Evolutionary conservation across 2,888 invertebrate genomes (phyloP).

Genomic region (Notodonta dromedarius): DNA sequence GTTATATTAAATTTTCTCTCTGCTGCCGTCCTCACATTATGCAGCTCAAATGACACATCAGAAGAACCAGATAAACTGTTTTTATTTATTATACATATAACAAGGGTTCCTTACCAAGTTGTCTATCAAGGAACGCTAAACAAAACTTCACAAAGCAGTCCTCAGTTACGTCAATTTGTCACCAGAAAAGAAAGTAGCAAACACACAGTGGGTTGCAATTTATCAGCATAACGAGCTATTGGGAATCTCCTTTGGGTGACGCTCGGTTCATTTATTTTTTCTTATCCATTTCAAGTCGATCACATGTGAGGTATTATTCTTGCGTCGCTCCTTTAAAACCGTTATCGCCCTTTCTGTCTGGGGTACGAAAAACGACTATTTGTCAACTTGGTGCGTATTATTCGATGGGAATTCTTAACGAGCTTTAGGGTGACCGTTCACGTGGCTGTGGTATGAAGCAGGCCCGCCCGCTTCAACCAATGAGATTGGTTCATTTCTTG

Average conservation of each 20-base stretch:
- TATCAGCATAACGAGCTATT: slow-evolving; percentile 81
- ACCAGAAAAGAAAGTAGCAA: slow-evolving; percentile 58
- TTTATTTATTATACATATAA: too few species aligned
- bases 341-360: slow-evolving; percentile 69
- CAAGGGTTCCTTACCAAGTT: too few species aligned
- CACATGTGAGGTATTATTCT: slow-evolving; percentile 77
- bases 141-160: slow-evolving; percentile 12
- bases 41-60: too few species aligned
- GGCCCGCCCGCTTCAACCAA: too few species aligned
- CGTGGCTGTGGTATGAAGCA: too few species aligned
- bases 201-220: slow-evolving; percentile 72
- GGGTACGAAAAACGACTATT: slow-evolving; percentile 67
- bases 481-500: too few species aligned
- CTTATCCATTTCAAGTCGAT: slow-evolving; percentile 77
- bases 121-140: background rate
- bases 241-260: slow-evolving; percentile 78
- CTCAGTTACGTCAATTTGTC: slow-evolving; percentile 58
- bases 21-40: too few species aligned
- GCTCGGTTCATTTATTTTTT: slow-evolving; percentile 79
- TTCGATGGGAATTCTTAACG: slow-evolving; percentile 36
- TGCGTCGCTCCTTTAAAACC: slow-evolving; percentile 65
- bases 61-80: too few species aligned
- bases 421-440: background rate
- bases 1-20: too few species aligned
- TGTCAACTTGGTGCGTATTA: slow-evolving; percentile 55